A percentile compares a stretch with the other conserved stretches of the same genome.
These are phyloP conservation scores for Montipora capricornis DNA, from an alignment of 64 coral and sea anemone genomes.

Conservation along the genomic window DNA sequence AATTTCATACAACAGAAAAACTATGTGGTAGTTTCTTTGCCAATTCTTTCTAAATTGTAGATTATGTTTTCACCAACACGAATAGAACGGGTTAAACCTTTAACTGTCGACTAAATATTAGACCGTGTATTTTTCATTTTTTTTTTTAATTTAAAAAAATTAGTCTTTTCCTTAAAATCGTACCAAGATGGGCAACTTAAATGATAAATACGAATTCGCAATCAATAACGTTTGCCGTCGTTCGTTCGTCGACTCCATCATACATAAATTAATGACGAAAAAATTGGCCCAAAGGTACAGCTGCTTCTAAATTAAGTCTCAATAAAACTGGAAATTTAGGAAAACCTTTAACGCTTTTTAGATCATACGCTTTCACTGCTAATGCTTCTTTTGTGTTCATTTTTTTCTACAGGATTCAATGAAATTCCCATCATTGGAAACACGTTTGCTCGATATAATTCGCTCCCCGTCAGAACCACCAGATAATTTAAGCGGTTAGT, in stretches of 20 bases:
- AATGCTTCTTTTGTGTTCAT: slow-evolving; percentile 46
- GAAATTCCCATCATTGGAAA: slow-evolving; percentile 94
- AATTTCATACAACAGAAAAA: slow-evolving; percentile 9
- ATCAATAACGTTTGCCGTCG: slow-evolving; percentile 58
- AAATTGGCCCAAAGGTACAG: slow-evolving; percentile 73
- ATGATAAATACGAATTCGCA: slow-evolving; percentile 17
- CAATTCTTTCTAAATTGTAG: background rate
- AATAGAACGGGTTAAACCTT: background rate
- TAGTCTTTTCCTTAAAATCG: slow-evolving; percentile 30
- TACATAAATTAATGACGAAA: slow-evolving; percentile 99
- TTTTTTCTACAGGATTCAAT: slow-evolving; percentile 81
- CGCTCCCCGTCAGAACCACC: slow-evolving; percentile 94
- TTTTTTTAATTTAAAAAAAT: background rate
- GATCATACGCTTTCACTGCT: slow-evolving; percentile 4
- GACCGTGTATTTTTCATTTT: background rate
- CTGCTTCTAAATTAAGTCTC: slow-evolving; percentile 80
- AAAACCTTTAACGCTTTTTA: slow-evolving; percentile 12
- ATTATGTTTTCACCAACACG: slow-evolving; percentile 1
- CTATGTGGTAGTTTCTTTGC: background rate
- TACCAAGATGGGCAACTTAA: background rate
- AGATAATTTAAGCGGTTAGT: slow-evolving; percentile 92
- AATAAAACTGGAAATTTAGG: slow-evolving; percentile 47
- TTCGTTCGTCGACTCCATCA: slow-evolving; percentile 80
- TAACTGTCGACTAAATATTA: background rate
- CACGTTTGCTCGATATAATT: slow-evolving; percentile 93